phyloP scores from a whole-genome alignment of 92 coral and sea anemone species.

The Epizoanthus fatuus region DNA sequence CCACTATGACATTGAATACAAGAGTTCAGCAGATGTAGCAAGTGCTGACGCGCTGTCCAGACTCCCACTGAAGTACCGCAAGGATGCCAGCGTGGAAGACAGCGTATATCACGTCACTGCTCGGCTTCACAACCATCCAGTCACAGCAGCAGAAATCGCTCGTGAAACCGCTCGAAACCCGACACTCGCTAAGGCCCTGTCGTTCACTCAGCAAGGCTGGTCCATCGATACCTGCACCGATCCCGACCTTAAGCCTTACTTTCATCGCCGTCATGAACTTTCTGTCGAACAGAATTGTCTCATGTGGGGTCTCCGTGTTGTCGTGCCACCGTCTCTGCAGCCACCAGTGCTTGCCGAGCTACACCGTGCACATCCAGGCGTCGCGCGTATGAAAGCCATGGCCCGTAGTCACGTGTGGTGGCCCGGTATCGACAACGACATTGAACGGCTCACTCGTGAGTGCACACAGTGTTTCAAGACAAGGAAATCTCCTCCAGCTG shows the following conservation, averaged over 20 bases:
- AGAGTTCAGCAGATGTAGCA: slow-evolving; percentile 35
- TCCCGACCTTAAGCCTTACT: no score
- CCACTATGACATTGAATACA: slow-evolving; percentile 28
- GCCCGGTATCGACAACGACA: no score
- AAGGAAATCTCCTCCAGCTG: no score
- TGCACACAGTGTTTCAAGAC: no score
- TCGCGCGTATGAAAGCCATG: not conserved
- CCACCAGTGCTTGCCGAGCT: no score
- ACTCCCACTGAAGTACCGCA: not conserved
- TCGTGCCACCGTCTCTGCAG: no score
- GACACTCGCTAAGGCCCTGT: slow-evolving; percentile 43
- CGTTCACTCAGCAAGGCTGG: slow-evolving; percentile 22
- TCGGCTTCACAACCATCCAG: slow-evolving; percentile 19
- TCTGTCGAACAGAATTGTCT: not conserved
- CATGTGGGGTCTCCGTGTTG: no score
- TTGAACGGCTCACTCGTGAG: no score
- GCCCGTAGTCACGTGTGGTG: no score
- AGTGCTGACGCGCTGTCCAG: not conserved
- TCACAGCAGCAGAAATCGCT: not conserved
- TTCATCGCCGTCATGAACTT: no score
- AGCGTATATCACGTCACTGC: slow-evolving; percentile 22
- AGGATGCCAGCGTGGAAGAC: slow-evolving; percentile 47
- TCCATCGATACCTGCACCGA: no score
- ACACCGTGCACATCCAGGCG: no score
- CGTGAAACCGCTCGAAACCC: slow-evolving; percentile 53